Evolutionary conservation across 2,113 vertebrate genomes (phyloP).

Genomic region (Xyliphius kryptos): DNA sequence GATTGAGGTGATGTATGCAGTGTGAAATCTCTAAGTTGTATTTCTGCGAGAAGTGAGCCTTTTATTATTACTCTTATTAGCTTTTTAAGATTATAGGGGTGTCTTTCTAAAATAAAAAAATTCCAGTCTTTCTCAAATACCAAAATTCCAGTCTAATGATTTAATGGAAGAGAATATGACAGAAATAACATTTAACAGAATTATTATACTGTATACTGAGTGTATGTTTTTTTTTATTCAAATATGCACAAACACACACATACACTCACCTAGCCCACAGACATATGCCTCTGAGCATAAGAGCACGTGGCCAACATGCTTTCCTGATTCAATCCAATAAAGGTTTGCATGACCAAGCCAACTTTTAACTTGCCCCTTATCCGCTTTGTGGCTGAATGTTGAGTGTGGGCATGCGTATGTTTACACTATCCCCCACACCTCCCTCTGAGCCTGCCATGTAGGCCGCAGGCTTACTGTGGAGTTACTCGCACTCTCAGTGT

Average conservation of each 20-base stretch:
- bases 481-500: conserved; percentile 11
- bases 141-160: no score
- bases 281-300: conserved; percentile 19
- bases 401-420: conserved; percentile 19
- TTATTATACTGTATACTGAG: no score
- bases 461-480: conserved; percentile 29
- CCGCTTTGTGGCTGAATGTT: conserved; percentile 31
- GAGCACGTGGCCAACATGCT: conserved; percentile 20
- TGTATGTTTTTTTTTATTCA: no score
- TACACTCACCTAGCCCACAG: conserved; percentile 8
- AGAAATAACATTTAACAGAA: no score
- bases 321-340: conserved; percentile 6
- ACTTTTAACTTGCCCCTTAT: conserved; percentile 41
- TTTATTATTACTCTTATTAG: no score
- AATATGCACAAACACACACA: conserved; percentile 25
- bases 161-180: no score
- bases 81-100: no score
- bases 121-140: no score
- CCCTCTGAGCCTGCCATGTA: conserved; percentile 26
- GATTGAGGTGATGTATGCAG: no score
- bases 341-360: conserved; percentile 23
- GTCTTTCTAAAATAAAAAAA: no score
- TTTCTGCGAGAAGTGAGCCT: no score
- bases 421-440: conserved; percentile 16
- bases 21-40: no score